A percentile compares a stretch with the other conserved stretches of the same genome.
Conservation (phyloP, 2,888 invertebrate genomes). For the Charanyca ferruginea region DNA sequence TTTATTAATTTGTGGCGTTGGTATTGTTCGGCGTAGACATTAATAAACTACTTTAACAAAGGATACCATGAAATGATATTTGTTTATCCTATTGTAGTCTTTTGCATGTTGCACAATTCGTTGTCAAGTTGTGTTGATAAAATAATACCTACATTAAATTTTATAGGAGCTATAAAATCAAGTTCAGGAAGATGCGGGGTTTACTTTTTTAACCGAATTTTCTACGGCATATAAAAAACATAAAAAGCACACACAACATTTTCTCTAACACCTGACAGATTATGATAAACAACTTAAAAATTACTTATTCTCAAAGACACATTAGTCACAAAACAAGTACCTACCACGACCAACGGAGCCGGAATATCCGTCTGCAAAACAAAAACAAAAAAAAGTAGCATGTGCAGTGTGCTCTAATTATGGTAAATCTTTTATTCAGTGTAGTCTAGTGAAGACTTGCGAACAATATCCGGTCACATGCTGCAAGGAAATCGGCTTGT, state of each 20-base stretch:
- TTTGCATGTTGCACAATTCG: no score
- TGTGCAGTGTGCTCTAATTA: slow-evolving; percentile 66
- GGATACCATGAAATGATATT: not conserved
- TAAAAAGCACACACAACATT: not conserved
- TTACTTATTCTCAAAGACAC: slow-evolving; percentile 22
- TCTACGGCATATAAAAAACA: no score
- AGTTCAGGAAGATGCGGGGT: not conserved
- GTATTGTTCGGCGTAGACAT: no score
- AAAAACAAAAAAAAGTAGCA: slow-evolving; percentile 49
- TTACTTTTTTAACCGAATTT: not conserved
- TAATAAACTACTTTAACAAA: no score
- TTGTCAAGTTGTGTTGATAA: not conserved
- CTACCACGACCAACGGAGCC: not conserved
- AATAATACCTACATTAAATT: not conserved
- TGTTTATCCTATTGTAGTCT: no score
- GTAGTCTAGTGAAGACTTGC: slow-evolving; percentile 47
- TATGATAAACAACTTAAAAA: not conserved
- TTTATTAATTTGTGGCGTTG: no score
- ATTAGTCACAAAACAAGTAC: slow-evolving; percentile 10
- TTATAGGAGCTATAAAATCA: not conserved
- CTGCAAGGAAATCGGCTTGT: slow-evolving; percentile 53
- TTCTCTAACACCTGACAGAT: not conserved
- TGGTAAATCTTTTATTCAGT: slow-evolving; percentile 69
- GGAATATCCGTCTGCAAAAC: slow-evolving; percentile 25
- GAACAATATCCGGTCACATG: slow-evolving; percentile 65